Evolutionary conservation across 1,140 invertebrate genomes (phyloP).

Genomic region (Leptinotarsa undecemlineata): DNA sequence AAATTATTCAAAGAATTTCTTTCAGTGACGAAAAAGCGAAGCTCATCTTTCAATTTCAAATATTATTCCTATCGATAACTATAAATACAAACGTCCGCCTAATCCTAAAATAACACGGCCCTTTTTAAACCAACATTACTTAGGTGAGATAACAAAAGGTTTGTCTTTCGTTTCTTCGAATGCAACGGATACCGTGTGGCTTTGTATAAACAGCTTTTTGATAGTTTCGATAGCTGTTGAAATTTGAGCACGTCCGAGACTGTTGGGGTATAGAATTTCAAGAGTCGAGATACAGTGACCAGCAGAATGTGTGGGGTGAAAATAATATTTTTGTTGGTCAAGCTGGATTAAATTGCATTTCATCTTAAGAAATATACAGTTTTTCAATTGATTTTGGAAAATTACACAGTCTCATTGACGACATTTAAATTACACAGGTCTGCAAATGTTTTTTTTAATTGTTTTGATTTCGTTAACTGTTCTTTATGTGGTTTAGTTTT

Average conservation of each 20-base stretch:
- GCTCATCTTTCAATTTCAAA: background rate
- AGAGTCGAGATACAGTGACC: background rate
- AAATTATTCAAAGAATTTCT: background rate
- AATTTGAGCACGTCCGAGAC: constrained; percentile 4
- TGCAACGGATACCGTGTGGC: constrained; percentile 10
- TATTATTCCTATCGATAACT: constrained; percentile 22
- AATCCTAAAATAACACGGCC: constrained; percentile 20
- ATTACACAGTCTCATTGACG: too few species aligned
- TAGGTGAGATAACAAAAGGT: constrained; percentile 25
- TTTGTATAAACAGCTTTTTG: constrained; percentile 14
- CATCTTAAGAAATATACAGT: too few species aligned
- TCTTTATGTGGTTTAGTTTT: too few species aligned
- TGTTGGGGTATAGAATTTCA: background rate
- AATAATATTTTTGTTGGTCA: too few species aligned
- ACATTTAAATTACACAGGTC: too few species aligned
- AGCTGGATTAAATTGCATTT: too few species aligned
- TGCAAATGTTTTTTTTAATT: too few species aligned
- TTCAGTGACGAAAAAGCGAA: background rate
- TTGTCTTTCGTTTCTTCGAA: background rate
- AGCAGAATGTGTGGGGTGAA: background rate
- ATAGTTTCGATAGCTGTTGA: constrained; percentile 12
- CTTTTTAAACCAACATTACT: constrained; percentile 22
- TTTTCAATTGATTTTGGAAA: too few species aligned
- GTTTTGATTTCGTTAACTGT: too few species aligned
- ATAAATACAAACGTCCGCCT: constrained; percentile 17